Base-by-base conservation (phyloP, 2,888 invertebrate genomes). In the Bhutanitis thaidina region DNA sequence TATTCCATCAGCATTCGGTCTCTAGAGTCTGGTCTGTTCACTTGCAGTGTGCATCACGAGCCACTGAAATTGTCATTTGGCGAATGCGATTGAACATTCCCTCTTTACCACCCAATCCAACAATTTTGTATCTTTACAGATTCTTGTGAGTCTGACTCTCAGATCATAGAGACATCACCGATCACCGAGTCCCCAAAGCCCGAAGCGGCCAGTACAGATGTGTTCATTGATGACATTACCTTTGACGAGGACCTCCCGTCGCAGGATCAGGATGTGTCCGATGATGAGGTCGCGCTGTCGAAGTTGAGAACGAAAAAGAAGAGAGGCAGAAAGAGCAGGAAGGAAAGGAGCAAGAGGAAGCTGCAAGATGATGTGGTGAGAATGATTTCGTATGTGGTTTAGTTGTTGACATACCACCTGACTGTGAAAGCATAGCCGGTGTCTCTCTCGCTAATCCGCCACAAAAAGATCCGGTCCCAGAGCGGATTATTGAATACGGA, bases 201-300 rank as follows among this genome's bases (percentile, higher is more conserved):
- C 3, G 30, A 53, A n/a, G 56, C 54, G 37, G 39, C 37, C 1
- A 47, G 52, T 36, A n/a, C 25, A 2, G 50, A 47, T n/a, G 20
- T 7, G 1, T 37, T 48, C n/a, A 14, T 43, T 32, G 51, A 39
- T 13, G 54, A 43, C 4, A 16, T 46, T 1, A 43, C 53, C 15
- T 13, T 54, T 7, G 46, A 49, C 4, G 54, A 55, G 8, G 56
- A 55, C 10, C 44, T 59, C 4, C 34, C 25, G 0, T 43, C 56
- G 0, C 48, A 55, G 1, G 64, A 66, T 0, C 35, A 54, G 2
- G 57, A 64, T 0, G 70, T 75, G 0, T 81, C 84, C 0, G 86
- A 85, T 1, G 87, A 87, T 12, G 86, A 88, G 20, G 52, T 83
- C 0, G 69, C 75, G 25, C 69, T 88, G 1, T 83, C 86, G 0